phyloP scores from a whole-genome alignment of 2,113 vertebrate genomes.

The Paramormyrops kingsleyae region DNA sequence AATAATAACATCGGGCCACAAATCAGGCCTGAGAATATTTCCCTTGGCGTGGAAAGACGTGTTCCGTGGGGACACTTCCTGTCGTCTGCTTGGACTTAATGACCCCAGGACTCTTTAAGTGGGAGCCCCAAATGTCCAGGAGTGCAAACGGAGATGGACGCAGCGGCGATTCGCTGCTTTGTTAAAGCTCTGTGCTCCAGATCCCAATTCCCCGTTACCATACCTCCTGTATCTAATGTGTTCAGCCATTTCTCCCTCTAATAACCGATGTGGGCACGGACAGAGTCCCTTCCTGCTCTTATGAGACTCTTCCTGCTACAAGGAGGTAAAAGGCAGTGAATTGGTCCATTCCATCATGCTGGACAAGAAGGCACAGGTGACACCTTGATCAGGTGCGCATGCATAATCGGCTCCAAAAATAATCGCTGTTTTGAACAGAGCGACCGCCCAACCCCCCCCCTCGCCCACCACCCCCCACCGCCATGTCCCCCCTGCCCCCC shows the following conservation, averaged over 20 bases:
- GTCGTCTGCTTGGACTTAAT: background rate
- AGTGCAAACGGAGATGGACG: background rate
- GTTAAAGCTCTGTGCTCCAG: background rate
- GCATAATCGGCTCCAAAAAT: conserved; percentile 95
- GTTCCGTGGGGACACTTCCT: background rate
- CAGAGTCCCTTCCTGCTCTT: conserved; percentile 44
- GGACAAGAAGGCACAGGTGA: conserved; percentile 75
- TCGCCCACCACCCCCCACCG: background rate
- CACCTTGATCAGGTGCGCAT: conserved; percentile 92
- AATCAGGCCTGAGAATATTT: background rate
- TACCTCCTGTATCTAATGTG: conserved; percentile 34
- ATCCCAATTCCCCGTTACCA: background rate
- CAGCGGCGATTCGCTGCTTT: background rate
- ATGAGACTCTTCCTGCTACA: conserved; percentile 69
- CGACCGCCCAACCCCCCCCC: conserved; percentile 25
- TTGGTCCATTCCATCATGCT: conserved; percentile 89
- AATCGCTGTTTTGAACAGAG: conserved; percentile 95
- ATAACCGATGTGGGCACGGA: conserved; percentile 53
- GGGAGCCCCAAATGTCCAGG: background rate
- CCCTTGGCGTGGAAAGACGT: background rate
- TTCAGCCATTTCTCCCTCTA: conserved; percentile 54
- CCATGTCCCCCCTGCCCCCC: background rate
- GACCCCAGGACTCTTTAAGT: background rate
- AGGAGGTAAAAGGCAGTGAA: conserved; percentile 81
- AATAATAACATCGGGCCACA: background rate